phyloP scores from a whole-genome alignment of 2,888 invertebrate genomes.

The Agriopis leucophaearia region DNA sequence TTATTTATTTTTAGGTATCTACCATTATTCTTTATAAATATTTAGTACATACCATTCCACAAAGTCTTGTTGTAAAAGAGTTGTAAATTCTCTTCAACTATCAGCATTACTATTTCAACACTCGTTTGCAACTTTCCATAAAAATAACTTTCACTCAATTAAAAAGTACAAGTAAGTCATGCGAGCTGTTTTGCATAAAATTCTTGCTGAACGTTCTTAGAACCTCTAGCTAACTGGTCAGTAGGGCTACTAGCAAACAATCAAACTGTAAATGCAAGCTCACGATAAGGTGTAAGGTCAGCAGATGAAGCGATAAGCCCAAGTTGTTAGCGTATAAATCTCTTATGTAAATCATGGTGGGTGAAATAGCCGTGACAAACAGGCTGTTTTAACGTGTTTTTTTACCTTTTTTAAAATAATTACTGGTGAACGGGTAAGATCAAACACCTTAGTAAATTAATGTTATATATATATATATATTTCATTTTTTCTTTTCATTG shows the following conservation, averaged over 20 bases:
- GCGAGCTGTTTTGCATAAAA: slow-evolving; percentile 45
- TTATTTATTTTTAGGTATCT: no score
- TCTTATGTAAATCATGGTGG: slow-evolving; percentile 61
- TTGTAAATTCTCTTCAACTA: slow-evolving; percentile 11
- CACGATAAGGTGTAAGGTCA: slow-evolving; percentile 62
- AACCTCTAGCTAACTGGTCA: slow-evolving; percentile 5
- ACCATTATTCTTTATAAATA: neutral
- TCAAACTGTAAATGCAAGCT: slow-evolving; percentile 47
- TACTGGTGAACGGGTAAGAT: neutral
- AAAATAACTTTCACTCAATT: slow-evolving; percentile 37
- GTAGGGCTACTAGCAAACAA: slow-evolving; percentile 25
- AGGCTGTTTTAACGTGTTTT: slow-evolving; percentile 55
- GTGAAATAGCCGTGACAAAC: slow-evolving; percentile 54
- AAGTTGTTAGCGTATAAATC: slow-evolving; percentile 71
- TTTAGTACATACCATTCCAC: neutral
- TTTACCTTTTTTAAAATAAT: slow-evolving; percentile 8
- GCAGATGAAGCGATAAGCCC: slow-evolving; percentile 61
- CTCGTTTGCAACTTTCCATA: slow-evolving; percentile 18
- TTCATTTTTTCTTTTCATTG: no score
- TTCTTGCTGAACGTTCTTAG: slow-evolving; percentile 35
- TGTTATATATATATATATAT: no score
- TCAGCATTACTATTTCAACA: slow-evolving; percentile 18
- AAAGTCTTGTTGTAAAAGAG: neutral
- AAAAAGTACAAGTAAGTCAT: slow-evolving; percentile 38
- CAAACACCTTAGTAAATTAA: neutral